These are phyloP conservation scores for Pristionchus maxplancki DNA, from an alignment of 2,888 invertebrate genomes.

Conservation along the genomic window DNA sequence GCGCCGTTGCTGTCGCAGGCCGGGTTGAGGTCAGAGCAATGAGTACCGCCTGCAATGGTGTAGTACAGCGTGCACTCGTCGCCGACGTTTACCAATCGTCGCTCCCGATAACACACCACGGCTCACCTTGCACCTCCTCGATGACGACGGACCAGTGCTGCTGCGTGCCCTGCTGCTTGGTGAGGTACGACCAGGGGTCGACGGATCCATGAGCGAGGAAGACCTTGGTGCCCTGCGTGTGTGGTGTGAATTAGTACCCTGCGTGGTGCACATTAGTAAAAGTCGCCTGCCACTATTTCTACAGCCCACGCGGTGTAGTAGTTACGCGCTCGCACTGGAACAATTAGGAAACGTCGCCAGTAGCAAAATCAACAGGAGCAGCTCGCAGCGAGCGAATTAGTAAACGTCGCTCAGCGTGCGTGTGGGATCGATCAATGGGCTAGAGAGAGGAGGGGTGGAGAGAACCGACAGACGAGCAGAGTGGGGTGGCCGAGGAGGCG, in stretches of 20 bases:
- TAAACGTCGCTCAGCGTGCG: background rate
- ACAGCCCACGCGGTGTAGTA: background rate
- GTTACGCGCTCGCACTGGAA: background rate
- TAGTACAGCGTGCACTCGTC: background rate
- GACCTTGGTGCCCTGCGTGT: slow-evolving; percentile 56
- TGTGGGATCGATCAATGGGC: background rate
- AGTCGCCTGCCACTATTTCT: background rate
- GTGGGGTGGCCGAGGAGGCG: no score
- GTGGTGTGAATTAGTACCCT: slow-evolving; percentile 54
- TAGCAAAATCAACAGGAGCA: no score
- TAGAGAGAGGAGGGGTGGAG: background rate
- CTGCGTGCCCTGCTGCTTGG: background rate
- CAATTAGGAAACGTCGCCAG: background rate
- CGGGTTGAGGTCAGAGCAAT: background rate
- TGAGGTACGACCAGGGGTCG: slow-evolving; percentile 37
- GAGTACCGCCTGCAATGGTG: background rate
- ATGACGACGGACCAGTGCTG: background rate
- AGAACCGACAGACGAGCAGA: background rate
- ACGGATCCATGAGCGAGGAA: background rate
- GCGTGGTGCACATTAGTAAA: background rate
- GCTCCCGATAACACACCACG: no score
- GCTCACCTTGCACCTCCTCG: background rate
- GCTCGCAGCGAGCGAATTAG: background rate
- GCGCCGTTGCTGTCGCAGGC: background rate
- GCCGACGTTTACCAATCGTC: no score